Conservation (phyloP, 2,888 invertebrate species). For the Dryomyza anilis region DNA sequence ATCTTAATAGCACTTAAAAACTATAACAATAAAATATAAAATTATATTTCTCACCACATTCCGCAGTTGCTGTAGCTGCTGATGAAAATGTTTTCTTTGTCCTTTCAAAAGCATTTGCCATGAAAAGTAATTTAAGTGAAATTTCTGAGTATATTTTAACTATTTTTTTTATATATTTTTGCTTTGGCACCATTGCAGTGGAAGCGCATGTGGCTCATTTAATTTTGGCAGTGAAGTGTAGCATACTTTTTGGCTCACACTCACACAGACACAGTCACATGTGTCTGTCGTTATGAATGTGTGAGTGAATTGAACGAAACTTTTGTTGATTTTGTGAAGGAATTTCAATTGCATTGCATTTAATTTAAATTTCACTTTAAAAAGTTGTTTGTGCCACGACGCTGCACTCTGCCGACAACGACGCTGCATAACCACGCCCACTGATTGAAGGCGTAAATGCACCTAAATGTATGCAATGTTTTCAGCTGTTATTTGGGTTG, state of each 20-base stretch:
- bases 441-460: neutral
- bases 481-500: neutral
- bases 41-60: too few species aligned
- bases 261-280: too few species aligned
- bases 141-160: too few species aligned
- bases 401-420: neutral
- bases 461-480: neutral
- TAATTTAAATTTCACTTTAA: slow-evolving; percentile 6
- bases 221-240: slow-evolving; percentile 1
- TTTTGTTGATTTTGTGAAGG: slow-evolving; percentile 7
- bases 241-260: too few species aligned
- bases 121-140: too few species aligned
- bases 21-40: too few species aligned
- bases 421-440: neutral
- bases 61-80: too few species aligned
- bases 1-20: too few species aligned
- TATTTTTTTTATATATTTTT: neutral
- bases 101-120: neutral
- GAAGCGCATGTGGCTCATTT: slow-evolving; percentile 12
- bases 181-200: neutral
- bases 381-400: neutral
- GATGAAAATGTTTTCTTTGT: neutral
- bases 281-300: neutral
- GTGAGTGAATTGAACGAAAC: neutral
- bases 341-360: slow-evolving; percentile 7